Conservation (phyloP, 2,113 vertebrate species). For the Zeus faber region DNA sequence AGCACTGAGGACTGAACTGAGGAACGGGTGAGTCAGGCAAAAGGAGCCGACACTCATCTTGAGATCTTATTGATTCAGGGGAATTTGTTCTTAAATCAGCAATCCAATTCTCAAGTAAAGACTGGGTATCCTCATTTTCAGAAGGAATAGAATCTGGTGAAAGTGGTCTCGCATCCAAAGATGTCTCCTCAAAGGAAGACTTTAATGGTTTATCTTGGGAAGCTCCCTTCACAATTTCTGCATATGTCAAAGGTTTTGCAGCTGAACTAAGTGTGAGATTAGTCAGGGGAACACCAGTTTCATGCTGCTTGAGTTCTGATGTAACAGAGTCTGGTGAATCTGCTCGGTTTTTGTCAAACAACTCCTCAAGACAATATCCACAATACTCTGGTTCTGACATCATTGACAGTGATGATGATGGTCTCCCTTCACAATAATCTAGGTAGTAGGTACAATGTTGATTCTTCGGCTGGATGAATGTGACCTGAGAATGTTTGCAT, state of each 20-base stretch:
- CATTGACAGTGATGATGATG: not conserved
- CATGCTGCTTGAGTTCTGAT: not conserved
- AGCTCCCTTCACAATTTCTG: not conserved
- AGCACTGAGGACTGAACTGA: not conserved
- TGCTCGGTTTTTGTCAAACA: slow-evolving; percentile 1
- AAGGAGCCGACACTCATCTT: not conserved
- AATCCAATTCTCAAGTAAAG: not conserved
- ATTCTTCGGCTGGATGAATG: not conserved
- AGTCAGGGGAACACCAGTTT: not conserved
- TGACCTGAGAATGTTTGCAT: not conserved
- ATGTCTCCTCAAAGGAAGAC: not conserved
- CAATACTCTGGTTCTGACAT: not conserved
- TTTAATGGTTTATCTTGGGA: not conserved
- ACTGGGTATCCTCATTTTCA: slow-evolving; percentile 3
- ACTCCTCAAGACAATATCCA: slow-evolving; percentile 1
- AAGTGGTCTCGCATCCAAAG: not conserved
- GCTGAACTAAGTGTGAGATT: too few relatives aligned
- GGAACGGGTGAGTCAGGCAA: too few relatives aligned
- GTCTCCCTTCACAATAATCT: not conserved
- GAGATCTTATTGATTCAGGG: not conserved
- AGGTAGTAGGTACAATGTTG: slow-evolving; percentile 24
- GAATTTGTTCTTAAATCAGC: too few relatives aligned
- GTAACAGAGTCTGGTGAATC: slow-evolving; percentile 22
- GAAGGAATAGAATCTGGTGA: not conserved
- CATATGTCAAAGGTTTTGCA: slow-evolving; percentile 11